Evolutionary conservation across 2,888 invertebrate genomes (phyloP).

Genomic region (Aricia artaxerxes): DNA sequence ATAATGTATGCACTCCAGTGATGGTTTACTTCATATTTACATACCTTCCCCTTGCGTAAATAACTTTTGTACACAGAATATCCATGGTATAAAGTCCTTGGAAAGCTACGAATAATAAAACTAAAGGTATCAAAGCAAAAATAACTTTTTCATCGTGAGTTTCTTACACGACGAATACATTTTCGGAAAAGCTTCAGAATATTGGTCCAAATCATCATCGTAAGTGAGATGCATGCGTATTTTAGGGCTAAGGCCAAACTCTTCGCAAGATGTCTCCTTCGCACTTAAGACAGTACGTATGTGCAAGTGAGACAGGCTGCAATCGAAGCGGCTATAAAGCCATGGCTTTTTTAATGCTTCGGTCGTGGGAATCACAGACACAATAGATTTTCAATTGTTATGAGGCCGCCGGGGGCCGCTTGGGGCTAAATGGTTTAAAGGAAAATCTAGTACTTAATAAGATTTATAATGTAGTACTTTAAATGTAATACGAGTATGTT

Average conservation of each 20-base stretch:
- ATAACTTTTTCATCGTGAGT: neutral
- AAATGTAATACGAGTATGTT: too few relatives aligned
- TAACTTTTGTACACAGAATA: neutral
- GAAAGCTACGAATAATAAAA: neutral
- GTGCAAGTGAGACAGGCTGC: too few relatives aligned
- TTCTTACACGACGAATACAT: neutral
- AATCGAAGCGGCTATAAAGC: too few relatives aligned
- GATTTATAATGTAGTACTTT: too few relatives aligned
- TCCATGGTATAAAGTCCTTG: neutral
- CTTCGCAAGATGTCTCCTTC: too few relatives aligned
- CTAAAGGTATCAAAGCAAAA: neutral
- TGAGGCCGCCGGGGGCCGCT: too few relatives aligned
- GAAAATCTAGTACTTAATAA: too few relatives aligned
- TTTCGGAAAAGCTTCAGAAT: neutral
- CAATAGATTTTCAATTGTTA: too few relatives aligned
- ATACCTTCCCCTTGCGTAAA: neutral
- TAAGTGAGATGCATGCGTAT: neutral
- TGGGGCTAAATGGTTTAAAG: too few relatives aligned
- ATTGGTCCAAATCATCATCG: neutral
- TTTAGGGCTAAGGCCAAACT: neutral
- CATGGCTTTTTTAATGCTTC: too few relatives aligned
- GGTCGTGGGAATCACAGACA: too few relatives aligned
- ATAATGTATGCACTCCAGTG: constrained; percentile 14
- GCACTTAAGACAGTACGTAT: too few relatives aligned
- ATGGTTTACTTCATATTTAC: constrained; percentile 15